Evolutionary conservation across 2,113 vertebrate species (phyloP), one percentile per base, ranked within the genome.

Genomic region (Pituophis catenifer): DNA sequence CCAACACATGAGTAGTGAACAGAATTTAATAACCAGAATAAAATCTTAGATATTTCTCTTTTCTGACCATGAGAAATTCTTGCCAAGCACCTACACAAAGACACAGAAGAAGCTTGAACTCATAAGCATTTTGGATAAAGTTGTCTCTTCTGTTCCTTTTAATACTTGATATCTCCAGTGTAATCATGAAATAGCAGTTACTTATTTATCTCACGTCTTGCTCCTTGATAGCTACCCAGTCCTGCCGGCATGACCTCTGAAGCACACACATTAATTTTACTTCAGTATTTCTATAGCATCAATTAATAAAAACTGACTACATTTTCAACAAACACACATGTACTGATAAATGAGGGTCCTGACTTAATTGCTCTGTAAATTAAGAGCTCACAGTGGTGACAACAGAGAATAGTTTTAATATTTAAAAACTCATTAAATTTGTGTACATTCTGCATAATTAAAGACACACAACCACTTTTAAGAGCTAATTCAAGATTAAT

Each of bases 291-390:
- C 98, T 97, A 97, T 97, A 97, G 98, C 98, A 96, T 98, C 98
- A 98, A 99, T 99, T 99, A 99, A 99, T 99, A 99, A 99, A 99
- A 99, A 98, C 98, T 99, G 99, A 99, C 98, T 98, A 98, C 97
- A 96, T 98, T 98, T 98, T 98, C 98, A 97, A 98, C 98, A 98
- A 98, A 99, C 94, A 98, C 98, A 98, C 98, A 98, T 97, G 97
- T 98, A 97, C 98, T 99, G 99, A 99, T 99, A 98, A 99, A 99
- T 99, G 98, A 99, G 98, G 98, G 98, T 98, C 98, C 95, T 98
- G 97, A 98, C 98, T 99, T 99, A 99, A 99, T 99, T 99, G 99
- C 99, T 99, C 98, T 98, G 99, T 99, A 99, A 99, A 99, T 99
- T 99, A 99, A 99, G 98, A 99, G 98, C 99, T 99, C 98, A 98